phyloP scores from a whole-genome alignment of 2,797 vertebrate genomes.

The Phrynocephalus guinanensis region DNA sequence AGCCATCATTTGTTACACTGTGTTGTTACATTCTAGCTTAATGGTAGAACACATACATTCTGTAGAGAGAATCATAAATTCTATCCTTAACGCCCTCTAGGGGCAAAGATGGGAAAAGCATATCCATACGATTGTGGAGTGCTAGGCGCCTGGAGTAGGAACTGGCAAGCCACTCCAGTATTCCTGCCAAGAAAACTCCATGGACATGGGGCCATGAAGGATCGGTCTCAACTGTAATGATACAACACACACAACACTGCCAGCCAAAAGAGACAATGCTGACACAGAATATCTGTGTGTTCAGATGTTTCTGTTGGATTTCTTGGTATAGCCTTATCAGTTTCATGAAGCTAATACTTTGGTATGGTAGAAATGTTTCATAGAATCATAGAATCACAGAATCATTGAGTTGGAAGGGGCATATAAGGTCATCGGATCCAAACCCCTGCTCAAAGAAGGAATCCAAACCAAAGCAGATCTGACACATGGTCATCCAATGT shows the following conservation, averaged over 20 bases:
- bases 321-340: background rate
- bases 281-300: background rate
- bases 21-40: background rate
- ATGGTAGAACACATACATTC: background rate
- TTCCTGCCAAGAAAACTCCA: too few species aligned
- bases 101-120: background rate
- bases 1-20: background rate
- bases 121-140: background rate
- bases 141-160: background rate
- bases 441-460: too few species aligned
- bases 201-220: too few species aligned
- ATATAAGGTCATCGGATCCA: too few species aligned
- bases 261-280: background rate
- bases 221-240: too few species aligned
- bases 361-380: background rate
- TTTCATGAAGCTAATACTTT: background rate
- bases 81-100: background rate
- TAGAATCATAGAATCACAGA: too few species aligned
- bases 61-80: background rate
- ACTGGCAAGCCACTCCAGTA: too few species aligned
- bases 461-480: too few species aligned
- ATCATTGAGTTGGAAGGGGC: too few species aligned
- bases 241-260: too few species aligned
- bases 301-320: background rate
- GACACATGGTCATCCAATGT: too few species aligned